phyloP scores from a whole-genome alignment of 2,888 invertebrate species.

The Baccha elongata region DNA sequence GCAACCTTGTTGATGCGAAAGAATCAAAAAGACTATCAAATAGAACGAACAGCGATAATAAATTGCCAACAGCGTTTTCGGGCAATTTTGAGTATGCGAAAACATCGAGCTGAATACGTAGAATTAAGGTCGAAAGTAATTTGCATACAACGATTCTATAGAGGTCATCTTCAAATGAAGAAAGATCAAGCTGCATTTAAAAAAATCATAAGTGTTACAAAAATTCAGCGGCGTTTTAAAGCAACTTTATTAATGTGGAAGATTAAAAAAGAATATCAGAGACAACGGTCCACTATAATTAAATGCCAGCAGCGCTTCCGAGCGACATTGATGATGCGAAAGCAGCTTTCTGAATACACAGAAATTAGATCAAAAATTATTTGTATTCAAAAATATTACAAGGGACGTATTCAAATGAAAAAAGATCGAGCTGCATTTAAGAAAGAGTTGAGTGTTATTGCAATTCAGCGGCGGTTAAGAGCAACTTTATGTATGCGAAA shows the following conservation, averaged over 20 bases:
- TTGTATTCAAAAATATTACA: slow-evolving; percentile 75
- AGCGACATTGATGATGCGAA: slow-evolving; percentile 76
- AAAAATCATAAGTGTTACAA: slow-evolving; percentile 78
- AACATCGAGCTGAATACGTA: slow-evolving; percentile 61
- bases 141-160: slow-evolving; percentile 5
- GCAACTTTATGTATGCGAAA: slow-evolving; percentile 77
- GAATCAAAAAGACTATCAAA: slow-evolving; percentile 62
- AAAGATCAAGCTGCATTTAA: slow-evolving; percentile 21
- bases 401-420: slow-evolving; percentile 76
- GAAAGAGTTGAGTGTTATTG: slow-evolving; percentile 76
- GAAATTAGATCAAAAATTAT: slow-evolving; percentile 55
- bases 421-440: slow-evolving; percentile 74
- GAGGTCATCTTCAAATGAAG: slow-evolving; percentile 16
- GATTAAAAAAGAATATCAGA: slow-evolving; percentile 61
- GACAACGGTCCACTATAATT: slow-evolving; percentile 73
- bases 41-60: slow-evolving; percentile 74
- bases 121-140: slow-evolving; percentile 38
- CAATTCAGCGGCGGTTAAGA: slow-evolving; percentile 77
- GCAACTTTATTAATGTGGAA: slow-evolving; percentile 74
- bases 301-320: slow-evolving; percentile 79
- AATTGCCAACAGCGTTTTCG: slow-evolving; percentile 78
- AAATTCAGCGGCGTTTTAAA: slow-evolving; percentile 80
- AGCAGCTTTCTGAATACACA: slow-evolving; percentile 58
- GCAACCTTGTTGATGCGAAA: slow-evolving; percentile 74
- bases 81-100: slow-evolving; percentile 76